phyloP scores from a whole-genome alignment of 2,797 vertebrate species.

The Lacerta bilineata region DNA sequence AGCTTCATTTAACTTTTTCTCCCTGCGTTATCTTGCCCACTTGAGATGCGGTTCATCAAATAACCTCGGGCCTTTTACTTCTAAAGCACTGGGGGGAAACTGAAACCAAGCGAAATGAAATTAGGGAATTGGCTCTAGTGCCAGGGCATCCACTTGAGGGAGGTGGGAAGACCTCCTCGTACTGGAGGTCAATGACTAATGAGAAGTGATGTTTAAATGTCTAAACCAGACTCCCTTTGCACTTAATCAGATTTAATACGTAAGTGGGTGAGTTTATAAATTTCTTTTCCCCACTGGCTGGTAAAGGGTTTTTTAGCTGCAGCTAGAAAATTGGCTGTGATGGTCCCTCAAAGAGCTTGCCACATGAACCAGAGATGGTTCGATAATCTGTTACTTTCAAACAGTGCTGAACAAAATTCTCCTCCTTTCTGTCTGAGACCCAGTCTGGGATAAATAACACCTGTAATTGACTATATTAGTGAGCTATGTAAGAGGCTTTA shows the following conservation, averaged over 20 bases:
- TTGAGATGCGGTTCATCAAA: slow-evolving; percentile 3
- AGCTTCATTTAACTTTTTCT: neutral
- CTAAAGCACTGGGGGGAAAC: slow-evolving; percentile 12
- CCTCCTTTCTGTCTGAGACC: slow-evolving; percentile 1
- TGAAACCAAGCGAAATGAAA: slow-evolving; percentile 33
- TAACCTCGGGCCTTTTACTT: neutral
- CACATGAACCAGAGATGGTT: slow-evolving; percentile 17
- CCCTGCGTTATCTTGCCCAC: neutral
- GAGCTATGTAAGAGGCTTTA: neutral
- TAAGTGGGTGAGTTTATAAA: slow-evolving; percentile 11
- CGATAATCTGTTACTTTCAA: slow-evolving; percentile 34
- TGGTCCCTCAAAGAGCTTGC: slow-evolving; percentile 12
- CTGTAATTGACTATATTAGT: slow-evolving; percentile 19
- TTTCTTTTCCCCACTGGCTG: slow-evolving; percentile 20
- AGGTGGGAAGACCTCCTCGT: neutral
- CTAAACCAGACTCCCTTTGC: slow-evolving; percentile 16
- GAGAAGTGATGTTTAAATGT: neutral
- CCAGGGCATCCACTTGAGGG: neutral
- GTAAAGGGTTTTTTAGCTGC: neutral
- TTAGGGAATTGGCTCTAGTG: slow-evolving; percentile 5
- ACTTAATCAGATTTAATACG: slow-evolving; percentile 28
- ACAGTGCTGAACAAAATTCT: slow-evolving; percentile 24
- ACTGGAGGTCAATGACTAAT: neutral
- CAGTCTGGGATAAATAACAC: slow-evolving; percentile 10
- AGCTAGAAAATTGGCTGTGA: slow-evolving; percentile 3